Conservation (phyloP, 2,888 invertebrate species). For the Acleris holmiana region DNA sequence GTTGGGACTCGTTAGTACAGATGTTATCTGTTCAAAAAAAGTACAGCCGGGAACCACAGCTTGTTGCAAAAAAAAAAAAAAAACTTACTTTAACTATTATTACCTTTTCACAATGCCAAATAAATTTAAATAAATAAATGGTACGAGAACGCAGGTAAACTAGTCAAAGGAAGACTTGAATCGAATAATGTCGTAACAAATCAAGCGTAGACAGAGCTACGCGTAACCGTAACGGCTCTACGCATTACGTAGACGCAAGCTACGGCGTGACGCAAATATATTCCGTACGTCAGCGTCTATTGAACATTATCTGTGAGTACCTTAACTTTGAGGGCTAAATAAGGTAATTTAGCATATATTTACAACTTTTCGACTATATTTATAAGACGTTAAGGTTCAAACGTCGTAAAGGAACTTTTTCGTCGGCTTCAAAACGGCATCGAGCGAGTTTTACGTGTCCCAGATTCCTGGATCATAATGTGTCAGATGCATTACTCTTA, state of each 20-base stretch:
- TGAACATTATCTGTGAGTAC: not conserved
- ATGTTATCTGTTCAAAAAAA: too few relatives aligned
- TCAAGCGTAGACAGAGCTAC: conserved; percentile 26
- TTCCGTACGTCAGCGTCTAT: conserved; percentile 1
- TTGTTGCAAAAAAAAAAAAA: too few relatives aligned
- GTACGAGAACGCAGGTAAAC: too few relatives aligned
- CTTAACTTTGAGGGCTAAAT: not conserved
- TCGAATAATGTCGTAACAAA: conserved; percentile 2
- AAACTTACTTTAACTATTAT: not conserved
- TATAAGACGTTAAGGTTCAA: too few relatives aligned
- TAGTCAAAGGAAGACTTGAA: too few relatives aligned
- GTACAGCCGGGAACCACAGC: too few relatives aligned
- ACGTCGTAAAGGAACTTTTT: too few relatives aligned
- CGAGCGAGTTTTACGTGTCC: conserved; percentile 15
- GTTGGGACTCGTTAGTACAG: too few relatives aligned
- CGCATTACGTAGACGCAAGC: conserved; percentile 28
- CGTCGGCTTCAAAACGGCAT: not conserved
- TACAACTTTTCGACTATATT: too few relatives aligned
- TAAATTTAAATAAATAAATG: too few relatives aligned
- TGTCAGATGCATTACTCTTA: conserved; percentile 26
- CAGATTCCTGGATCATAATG: conserved; percentile 23
- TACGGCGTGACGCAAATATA: conserved; percentile 20
- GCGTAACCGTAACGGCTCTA: conserved; percentile 31
- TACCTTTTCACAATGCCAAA: not conserved
- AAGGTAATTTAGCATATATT: too few relatives aligned